A percentile compares a stretch with the other conserved stretches of the same genome.
phyloP scores from a whole-genome alignment of 2,797 vertebrate genomes.

The Gorsachius magnificus region DNA sequence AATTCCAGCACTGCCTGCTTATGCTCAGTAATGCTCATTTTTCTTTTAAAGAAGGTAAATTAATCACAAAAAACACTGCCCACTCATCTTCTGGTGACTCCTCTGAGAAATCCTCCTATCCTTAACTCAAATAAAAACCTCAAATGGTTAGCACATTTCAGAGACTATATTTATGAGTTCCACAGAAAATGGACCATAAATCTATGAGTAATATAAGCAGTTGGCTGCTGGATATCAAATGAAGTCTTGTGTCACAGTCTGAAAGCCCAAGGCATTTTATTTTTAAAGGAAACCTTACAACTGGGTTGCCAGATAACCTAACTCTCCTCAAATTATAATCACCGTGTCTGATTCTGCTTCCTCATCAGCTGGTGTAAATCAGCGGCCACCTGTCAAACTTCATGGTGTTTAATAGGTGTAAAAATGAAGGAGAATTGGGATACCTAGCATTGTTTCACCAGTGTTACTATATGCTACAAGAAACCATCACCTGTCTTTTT shows the following conservation, averaged over 20 bases:
- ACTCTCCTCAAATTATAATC: conserved; percentile 6
- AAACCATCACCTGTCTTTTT: neutral
- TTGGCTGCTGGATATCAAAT: conserved; percentile 49
- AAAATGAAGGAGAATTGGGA: neutral
- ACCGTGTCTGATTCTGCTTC: neutral
- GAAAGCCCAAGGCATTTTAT: conserved; percentile 49
- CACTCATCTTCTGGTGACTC: conserved; percentile 12
- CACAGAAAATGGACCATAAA: conserved; percentile 60
- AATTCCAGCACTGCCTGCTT: neutral
- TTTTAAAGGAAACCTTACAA: conserved; percentile 42
- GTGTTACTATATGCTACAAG: neutral
- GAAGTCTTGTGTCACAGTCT: conserved; percentile 46
- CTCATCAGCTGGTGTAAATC: neutral
- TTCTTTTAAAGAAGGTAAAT: conserved; percentile 20
- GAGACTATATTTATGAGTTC: conserved; percentile 53
- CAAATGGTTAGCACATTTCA: neutral
- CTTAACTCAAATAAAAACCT: conserved; percentile 50
- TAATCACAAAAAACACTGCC: neutral
- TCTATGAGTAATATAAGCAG: conserved; percentile 48
- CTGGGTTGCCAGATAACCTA: conserved; percentile 33
- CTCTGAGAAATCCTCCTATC: conserved; percentile 41
- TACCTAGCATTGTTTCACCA: neutral
- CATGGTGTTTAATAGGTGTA: neutral
- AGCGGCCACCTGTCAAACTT: neutral
- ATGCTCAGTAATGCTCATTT: neutral